Evolutionary conservation across 1,140 invertebrate species (phyloP).

Genomic region (Drosophila pectinifera): DNA sequence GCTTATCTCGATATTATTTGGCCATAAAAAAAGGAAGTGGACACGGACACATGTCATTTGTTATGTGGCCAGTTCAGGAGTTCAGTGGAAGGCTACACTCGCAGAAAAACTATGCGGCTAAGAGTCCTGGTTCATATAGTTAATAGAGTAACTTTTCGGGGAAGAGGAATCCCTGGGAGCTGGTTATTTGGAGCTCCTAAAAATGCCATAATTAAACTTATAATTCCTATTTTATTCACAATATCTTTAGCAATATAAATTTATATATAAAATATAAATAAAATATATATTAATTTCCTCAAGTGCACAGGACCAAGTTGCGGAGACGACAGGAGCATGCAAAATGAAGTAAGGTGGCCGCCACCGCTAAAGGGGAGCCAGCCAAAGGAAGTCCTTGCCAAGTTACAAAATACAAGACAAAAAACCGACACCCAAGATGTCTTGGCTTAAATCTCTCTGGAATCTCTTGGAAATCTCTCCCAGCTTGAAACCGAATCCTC

Average conservation of each 20-base stretch:
- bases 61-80: conserved; percentile 53
- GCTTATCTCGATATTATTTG: conserved; percentile 80
- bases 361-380: neutral
- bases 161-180: neutral
- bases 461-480: neutral
- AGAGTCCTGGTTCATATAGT: no score
- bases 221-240: no score
- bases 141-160: no score
- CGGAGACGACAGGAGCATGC: conserved; percentile 3
- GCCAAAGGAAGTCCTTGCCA: no score
- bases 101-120: no score
- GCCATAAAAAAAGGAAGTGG: conserved; percentile 62
- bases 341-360: conserved; percentile 4
- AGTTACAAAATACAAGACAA: neutral
- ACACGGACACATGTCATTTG: conserved; percentile 70
- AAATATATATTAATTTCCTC: neutral
- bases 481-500: conserved; percentile 19
- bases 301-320: neutral
- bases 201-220: neutral
- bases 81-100: neutral
- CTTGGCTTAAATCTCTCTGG: no score
- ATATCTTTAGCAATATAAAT: no score
- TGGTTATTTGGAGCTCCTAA: no score
- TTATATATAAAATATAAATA: neutral
- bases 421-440: neutral